Evolutionary conservation across 2,888 invertebrate genomes (phyloP).

Genomic region (Drosophila atripex): DNA sequence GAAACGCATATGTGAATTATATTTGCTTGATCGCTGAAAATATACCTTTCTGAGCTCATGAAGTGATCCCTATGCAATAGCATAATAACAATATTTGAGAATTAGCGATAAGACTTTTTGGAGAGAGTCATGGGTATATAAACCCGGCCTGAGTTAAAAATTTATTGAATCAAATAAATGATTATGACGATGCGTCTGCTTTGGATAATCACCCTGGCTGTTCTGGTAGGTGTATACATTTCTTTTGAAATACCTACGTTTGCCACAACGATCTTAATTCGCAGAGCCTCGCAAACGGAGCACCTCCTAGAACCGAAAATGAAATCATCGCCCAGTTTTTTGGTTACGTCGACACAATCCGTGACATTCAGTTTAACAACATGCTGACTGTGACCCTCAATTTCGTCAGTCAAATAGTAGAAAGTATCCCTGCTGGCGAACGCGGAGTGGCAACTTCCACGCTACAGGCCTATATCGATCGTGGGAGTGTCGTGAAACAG

Average conservation of each 20-base stretch:
- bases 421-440: conserved; percentile 5
- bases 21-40: too few species aligned
- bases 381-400: background rate
- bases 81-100: background rate
- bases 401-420: background rate
- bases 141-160: background rate
- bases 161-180: conserved; percentile 2
- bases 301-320: background rate
- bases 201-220: background rate
- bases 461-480: conserved; percentile 1
- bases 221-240: conserved; percentile 2
- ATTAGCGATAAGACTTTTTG: background rate
- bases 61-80: too few species aligned
- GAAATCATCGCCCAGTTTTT: conserved; percentile 15
- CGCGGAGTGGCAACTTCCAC: conserved; percentile 7
- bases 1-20: too few species aligned
- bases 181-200: conserved; percentile 10
- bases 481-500: background rate
- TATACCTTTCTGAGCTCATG: too few species aligned
- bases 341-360: conserved; percentile 9
- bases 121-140: conserved; percentile 12
- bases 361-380: conserved; percentile 7
- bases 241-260: too few species aligned
- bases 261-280: background rate
- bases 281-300: conserved; percentile 12